Evolutionary conservation across 1,140 invertebrate genomes (phyloP).

Genomic region (Zaprionus davidi): DNA sequence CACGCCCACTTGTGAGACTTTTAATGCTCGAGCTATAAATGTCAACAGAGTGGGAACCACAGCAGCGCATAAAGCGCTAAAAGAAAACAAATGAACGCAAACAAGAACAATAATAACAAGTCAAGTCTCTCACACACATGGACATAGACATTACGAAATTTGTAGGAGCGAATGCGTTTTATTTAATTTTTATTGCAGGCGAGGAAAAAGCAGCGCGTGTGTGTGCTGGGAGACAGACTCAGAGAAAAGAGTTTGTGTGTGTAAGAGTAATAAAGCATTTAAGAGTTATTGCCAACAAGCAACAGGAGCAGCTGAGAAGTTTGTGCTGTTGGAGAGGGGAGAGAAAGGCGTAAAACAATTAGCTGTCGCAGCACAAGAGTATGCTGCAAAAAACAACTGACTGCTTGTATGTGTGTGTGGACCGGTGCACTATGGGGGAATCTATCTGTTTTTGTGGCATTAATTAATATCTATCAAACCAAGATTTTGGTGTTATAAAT

Average conservation of each 20-base stretch:
- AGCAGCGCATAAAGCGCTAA: slow-evolving; percentile 49
- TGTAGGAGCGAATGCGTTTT: slow-evolving; percentile 51
- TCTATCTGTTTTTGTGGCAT: too few species aligned
- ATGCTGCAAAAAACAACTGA: slow-evolving; percentile 33
- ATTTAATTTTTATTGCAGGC: slow-evolving; percentile 51
- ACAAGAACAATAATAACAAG: slow-evolving; percentile 43
- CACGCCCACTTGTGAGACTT: slow-evolving; percentile 32
- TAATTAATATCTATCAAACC: too few species aligned
- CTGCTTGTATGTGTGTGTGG: background rate
- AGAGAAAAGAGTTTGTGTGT: slow-evolving; percentile 7
- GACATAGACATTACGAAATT: slow-evolving; percentile 50
- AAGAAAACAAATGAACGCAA: slow-evolving; percentile 45
- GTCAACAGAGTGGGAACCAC: slow-evolving; percentile 53
- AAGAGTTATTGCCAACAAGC: slow-evolving; percentile 49
- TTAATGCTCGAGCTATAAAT: slow-evolving; percentile 51
- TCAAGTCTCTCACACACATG: slow-evolving; percentile 25
- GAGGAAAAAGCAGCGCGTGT: slow-evolving; percentile 9
- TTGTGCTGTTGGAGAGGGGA: background rate
- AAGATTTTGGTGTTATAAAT: too few species aligned
- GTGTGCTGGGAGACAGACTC: background rate
- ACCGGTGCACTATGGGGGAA: background rate
- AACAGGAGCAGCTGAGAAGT: slow-evolving; percentile 13
- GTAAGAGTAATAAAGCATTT: slow-evolving; percentile 43
- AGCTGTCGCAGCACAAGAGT: slow-evolving; percentile 43
- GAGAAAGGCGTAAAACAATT: slow-evolving; percentile 40